Evolutionary conservation across 2,113 vertebrate genomes (phyloP).

Genomic region (Embiotoca jacksoni): DNA sequence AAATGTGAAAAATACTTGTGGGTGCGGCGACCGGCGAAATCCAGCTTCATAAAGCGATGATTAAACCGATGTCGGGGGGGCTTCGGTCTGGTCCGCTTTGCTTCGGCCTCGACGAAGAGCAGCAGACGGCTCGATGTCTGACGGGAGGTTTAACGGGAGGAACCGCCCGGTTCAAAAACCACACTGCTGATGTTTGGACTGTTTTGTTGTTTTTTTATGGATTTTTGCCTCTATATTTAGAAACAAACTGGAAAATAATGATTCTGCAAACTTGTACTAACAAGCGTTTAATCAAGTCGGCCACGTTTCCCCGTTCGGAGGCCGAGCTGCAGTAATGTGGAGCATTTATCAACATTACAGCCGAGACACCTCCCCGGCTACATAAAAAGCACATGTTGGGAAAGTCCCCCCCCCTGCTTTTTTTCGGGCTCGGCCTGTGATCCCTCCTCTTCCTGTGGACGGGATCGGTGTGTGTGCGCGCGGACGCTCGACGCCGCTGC

Average conservation of each 20-base stretch:
- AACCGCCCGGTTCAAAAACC: constrained; percentile 42
- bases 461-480: constrained; percentile 19
- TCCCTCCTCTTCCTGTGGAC: constrained; percentile 59
- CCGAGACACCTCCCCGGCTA: constrained; percentile 48
- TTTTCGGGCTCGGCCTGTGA: neutral
- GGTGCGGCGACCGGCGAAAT: constrained; percentile 80
- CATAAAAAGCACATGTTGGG: constrained; percentile 63
- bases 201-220: constrained; percentile 41
- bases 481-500: constrained; percentile 28
- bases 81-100: constrained; percentile 71
- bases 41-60: constrained; percentile 79
- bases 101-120: constrained; percentile 72
- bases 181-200: constrained; percentile 17
- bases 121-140: constrained; percentile 76
- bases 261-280: constrained; percentile 40
- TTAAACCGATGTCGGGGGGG: constrained; percentile 77
- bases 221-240: constrained; percentile 56
- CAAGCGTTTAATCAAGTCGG: constrained; percentile 39
- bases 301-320: constrained; percentile 28
- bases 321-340: constrained; percentile 39
- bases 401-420: constrained; percentile 52
- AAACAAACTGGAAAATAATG: constrained; percentile 59
- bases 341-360: constrained; percentile 49
- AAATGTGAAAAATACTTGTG: constrained; percentile 86
- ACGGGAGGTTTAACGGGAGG: constrained; percentile 63